phyloP scores from a whole-genome alignment of 2,113 vertebrate genomes.

The Empidonax traillii region DNA sequence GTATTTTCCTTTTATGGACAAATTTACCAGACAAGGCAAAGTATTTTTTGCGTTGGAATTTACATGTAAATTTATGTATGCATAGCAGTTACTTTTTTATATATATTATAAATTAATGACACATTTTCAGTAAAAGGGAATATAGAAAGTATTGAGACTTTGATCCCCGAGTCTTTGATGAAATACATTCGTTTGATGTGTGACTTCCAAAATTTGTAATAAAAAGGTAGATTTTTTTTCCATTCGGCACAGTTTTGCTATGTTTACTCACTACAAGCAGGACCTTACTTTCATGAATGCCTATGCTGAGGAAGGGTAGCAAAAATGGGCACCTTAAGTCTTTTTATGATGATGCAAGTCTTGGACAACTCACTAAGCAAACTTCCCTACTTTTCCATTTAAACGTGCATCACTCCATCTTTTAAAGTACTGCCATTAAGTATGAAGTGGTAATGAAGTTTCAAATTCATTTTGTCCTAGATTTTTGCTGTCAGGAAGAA shows the following conservation, averaged over 20 bases:
- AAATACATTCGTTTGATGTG: background rate
- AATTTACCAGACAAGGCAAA: background rate
- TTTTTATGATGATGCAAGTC: background rate
- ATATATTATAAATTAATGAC: background rate
- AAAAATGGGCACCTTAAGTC: background rate
- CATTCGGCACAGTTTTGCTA: background rate
- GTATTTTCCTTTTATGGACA: background rate
- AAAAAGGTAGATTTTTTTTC: background rate
- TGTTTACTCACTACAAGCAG: background rate
- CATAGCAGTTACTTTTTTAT: background rate
- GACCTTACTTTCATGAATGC: background rate
- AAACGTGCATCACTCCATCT: background rate
- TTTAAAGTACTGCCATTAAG: background rate
- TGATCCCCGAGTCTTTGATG: background rate
- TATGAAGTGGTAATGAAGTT: background rate
- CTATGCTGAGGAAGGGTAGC: background rate
- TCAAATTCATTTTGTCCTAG: background rate
- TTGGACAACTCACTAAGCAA: background rate
- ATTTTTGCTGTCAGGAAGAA: background rate
- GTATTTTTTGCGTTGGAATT: background rate
- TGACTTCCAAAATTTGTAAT: background rate
- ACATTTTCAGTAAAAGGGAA: background rate
- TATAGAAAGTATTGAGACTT: background rate
- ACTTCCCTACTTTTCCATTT: background rate
- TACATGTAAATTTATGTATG: background rate